Conservation (phyloP, 2,797 vertebrate species). For the Hirundo rustica region DNA sequence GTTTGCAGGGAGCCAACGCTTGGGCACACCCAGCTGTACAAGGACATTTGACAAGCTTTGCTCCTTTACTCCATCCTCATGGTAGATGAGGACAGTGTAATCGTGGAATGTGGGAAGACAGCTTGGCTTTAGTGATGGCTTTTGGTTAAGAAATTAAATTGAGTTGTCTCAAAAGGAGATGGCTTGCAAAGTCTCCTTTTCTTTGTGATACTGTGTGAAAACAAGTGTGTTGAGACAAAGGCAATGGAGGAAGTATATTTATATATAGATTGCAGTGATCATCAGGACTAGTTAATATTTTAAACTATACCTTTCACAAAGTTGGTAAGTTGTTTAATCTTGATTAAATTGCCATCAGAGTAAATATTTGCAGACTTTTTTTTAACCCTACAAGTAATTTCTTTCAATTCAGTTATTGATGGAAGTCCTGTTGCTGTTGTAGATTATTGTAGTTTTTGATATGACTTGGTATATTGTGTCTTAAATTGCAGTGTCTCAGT, state of each 20-base stretch:
- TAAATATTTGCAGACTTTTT: not conserved
- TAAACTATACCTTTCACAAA: not conserved
- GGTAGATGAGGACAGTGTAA: not conserved
- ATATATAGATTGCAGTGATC: not conserved
- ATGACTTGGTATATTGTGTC: not conserved
- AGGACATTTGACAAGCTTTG: not conserved
- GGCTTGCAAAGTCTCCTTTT: not conserved
- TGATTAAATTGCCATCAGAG: not conserved
- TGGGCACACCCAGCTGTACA: not conserved
- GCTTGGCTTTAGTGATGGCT: not conserved
- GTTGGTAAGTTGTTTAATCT: not conserved
- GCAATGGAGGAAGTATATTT: not conserved
- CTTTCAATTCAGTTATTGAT: not conserved
- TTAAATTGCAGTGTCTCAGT: not conserved
- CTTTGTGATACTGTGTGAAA: not conserved
- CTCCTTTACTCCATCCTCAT: not conserved
- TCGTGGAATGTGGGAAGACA: not conserved
- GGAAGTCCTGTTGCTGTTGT: not conserved
- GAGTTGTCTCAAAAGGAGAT: not conserved
- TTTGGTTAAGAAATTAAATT: not conserved
- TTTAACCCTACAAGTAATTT: not conserved
- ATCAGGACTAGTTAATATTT: not conserved
- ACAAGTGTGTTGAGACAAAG: rapidly evolving
- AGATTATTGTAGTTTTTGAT: not conserved
- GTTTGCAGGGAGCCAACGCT: not conserved